These are phyloP conservation scores for Numenius arquata DNA, from an alignment of 2,113 vertebrate species.

Conservation along the genomic window DNA sequence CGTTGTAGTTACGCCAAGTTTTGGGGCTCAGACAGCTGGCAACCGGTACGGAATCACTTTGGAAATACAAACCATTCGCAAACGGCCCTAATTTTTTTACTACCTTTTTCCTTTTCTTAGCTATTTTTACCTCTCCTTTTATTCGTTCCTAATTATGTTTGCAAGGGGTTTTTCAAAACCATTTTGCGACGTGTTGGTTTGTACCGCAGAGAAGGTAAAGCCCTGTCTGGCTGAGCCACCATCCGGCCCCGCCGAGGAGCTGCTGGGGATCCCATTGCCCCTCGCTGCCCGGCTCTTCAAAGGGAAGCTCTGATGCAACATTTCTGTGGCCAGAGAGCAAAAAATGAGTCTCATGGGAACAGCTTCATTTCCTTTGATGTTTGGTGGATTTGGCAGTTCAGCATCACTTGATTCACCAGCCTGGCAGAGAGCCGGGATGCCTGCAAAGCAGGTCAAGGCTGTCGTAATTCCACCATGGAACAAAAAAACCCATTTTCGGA, in stretches of 20 bases:
- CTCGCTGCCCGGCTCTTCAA: background rate
- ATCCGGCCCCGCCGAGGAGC: accelerated
- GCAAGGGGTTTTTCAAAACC: constrained; percentile 13
- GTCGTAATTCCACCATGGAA: constrained; percentile 25
- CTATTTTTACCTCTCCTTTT: constrained; percentile 5
- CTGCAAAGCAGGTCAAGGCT: constrained; percentile 48
- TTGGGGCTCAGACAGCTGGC: constrained; percentile 66
- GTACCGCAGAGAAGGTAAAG: background rate
- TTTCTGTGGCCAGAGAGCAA: constrained; percentile 39
- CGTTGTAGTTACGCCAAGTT: constrained; percentile 60
- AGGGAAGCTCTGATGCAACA: background rate
- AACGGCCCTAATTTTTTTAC: constrained; percentile 31
- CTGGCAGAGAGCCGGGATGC: background rate
- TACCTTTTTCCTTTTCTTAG: background rate
- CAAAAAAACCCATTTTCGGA: constrained; percentile 18
- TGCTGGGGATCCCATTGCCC: background rate
- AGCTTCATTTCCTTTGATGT: constrained; percentile 41
- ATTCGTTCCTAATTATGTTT: background rate
- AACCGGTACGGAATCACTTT: constrained; percentile 12
- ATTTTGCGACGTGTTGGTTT: background rate
- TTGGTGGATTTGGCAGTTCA: constrained; percentile 29
- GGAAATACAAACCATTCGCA: constrained; percentile 1
- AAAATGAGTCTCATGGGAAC: constrained; percentile 34
- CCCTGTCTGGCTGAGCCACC: background rate
- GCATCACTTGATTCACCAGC: constrained; percentile 37